Base-by-base conservation (phyloP, 2,113 vertebrate species). In the Aleadryas rufinucha region DNA sequence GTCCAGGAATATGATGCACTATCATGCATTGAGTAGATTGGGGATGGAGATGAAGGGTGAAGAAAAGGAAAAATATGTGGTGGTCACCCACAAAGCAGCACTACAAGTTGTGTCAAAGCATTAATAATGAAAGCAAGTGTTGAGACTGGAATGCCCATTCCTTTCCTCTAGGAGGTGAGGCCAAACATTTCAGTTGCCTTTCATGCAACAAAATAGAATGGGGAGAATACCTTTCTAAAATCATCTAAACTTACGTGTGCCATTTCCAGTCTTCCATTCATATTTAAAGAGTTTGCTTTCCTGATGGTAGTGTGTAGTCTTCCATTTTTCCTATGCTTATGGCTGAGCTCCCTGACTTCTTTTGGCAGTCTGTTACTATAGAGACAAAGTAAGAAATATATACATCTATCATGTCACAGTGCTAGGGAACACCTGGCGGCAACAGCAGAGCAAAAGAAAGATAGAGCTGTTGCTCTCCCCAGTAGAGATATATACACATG, bases 361-460 rank as follows among this genome's bases (percentile, higher is more conserved):
- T 89, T 68, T 57, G 53, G 56, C 57, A 82, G 47, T 11, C 60
- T 64, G 91, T 95, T 92, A 87, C 81, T 94, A 87, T 61, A 95
- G 92, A 92, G 75, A 94, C 68, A 86, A 82, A 90, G 47, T 71
- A 56, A 56, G 68, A 70, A 76, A 49, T 53, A 49, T 21, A 23
- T 77, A 80, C 59, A 83, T 93, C 35, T 41, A 22, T 83, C 65
- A 74, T 69, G 49, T 74, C 83, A 44, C 44, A 5, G 5, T 35
- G 50, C 35, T 90, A 72, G 28, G 69, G 86, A 93, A 9, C 14
- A 39, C 22, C 39, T 76, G 26, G 23, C 83, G 57, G 37, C 57
- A 83, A 72, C 45, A 64, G 45, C 53, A 35, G 49, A 87, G 53
- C 28, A 76, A 87, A 68, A 27, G 24, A 75, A 89, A 64, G 9